These are phyloP conservation scores for Zoanthus sociatus DNA, from an alignment of 92 coral and sea anemone genomes.

Conservation along the genomic window DNA sequence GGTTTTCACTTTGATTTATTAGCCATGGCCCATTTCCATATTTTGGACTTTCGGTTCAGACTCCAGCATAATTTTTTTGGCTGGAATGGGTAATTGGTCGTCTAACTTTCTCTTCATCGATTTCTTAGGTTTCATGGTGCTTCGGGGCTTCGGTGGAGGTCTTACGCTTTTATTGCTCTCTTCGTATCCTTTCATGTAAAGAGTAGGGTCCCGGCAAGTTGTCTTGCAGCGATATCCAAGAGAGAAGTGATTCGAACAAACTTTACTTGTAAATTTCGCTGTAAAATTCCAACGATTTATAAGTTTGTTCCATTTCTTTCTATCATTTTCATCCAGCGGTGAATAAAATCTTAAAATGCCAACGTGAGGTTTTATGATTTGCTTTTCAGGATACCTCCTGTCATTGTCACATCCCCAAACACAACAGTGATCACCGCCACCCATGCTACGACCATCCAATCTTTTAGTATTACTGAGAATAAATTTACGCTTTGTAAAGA, in stretches of 20 bases:
- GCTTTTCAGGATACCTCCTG: conserved; percentile 65
- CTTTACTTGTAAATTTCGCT: no score
- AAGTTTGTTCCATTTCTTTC: conserved; percentile 37
- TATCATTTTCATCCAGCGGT: neutral
- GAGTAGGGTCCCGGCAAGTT: neutral
- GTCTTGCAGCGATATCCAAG: no score
- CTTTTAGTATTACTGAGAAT: neutral
- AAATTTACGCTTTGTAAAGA: neutral
- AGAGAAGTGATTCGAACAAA: no score
- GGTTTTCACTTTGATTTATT: neutral
- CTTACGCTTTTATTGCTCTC: conserved; percentile 54
- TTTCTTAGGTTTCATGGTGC: neutral
- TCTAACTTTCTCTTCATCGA: neutral
- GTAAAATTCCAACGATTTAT: conserved; percentile 52
- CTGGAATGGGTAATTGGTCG: conserved; percentile 10
- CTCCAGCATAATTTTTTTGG: neutral
- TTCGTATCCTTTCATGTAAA: conserved; percentile 70
- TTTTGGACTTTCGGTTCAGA: neutral
- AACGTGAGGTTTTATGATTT: conserved; percentile 48
- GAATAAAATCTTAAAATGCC: conserved; percentile 54
- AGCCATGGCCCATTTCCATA: neutral
- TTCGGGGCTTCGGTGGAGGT: conserved; percentile 19
- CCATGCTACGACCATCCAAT: conserved; percentile 25
- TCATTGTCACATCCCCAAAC: conserved; percentile 72
- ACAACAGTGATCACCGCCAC: conserved; percentile 27